These are phyloP conservation scores for Brachypterus glaber DNA, from an alignment of 2,888 invertebrate species.

Conservation along the genomic window DNA sequence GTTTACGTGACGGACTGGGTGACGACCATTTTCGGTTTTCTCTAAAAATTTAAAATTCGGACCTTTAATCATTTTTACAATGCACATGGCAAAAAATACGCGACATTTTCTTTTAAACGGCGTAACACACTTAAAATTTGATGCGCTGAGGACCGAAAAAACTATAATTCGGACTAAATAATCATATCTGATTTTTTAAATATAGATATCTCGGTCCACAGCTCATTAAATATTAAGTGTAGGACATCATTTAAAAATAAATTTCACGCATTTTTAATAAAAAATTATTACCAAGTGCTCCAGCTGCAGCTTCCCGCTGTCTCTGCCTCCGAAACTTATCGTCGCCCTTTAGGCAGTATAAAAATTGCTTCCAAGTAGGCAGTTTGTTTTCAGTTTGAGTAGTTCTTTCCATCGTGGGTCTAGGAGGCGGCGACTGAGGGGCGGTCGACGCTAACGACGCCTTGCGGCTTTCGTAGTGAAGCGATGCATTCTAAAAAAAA, in stretches of 20 bases:
- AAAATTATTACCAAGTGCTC: constrained; percentile 17
- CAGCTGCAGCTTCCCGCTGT: constrained; percentile 64
- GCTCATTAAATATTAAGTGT: too few relatives aligned
- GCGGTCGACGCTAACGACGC: constrained; percentile 26
- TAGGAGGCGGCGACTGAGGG: constrained; percentile 35
- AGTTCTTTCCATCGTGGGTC: constrained; percentile 68
- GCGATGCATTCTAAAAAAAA: constrained; percentile 38
- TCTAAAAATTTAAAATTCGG: too few relatives aligned
- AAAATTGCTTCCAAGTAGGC: constrained; percentile 69
- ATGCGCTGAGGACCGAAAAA: too few relatives aligned
- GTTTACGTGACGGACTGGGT: constrained; percentile 59
- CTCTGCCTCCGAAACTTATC: constrained; percentile 64
- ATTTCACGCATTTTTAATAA: too few relatives aligned
- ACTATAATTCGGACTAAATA: too few relatives aligned
- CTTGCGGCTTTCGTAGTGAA: constrained; percentile 36
- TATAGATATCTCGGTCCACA: too few relatives aligned
- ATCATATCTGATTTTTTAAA: too few relatives aligned
- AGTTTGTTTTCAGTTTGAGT: constrained; percentile 71
- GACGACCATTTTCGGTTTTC: constrained; percentile 28
- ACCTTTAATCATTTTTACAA: too few relatives aligned
- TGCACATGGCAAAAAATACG: too few relatives aligned
- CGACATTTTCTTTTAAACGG: too few relatives aligned
- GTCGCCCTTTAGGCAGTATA: constrained; percentile 72
- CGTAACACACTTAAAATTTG: too few relatives aligned
- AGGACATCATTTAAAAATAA: too few relatives aligned